A percentile compares a stretch with the other conserved stretches of the same genome.
phyloP scores from a whole-genome alignment of 2,888 invertebrate genomes.

The Orchesella flavescens region DNA sequence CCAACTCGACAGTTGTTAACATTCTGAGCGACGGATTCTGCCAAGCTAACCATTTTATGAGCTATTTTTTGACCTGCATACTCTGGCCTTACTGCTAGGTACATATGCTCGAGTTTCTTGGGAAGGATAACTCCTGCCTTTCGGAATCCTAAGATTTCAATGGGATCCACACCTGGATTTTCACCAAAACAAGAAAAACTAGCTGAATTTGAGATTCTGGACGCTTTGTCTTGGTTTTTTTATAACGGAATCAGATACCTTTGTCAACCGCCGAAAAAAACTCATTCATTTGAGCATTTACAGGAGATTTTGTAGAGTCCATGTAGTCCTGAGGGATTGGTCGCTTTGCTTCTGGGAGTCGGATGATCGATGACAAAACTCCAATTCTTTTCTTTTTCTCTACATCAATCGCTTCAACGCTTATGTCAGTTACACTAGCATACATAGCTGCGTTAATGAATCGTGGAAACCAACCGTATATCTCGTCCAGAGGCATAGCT shows the following conservation, averaged over 20 bases:
- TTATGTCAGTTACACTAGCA: constrained; percentile 24
- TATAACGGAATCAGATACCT: constrained; percentile 4
- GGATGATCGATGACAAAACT: constrained; percentile 15
- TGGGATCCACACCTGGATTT: constrained; percentile 14
- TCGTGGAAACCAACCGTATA: constrained; percentile 38
- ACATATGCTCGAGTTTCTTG: constrained; percentile 33
- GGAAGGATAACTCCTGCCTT: neutral
- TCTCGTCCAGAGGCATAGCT: constrained; percentile 16
- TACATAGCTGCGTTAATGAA: constrained; percentile 18
- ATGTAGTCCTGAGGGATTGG: neutral
- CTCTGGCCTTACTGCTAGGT: neutral
- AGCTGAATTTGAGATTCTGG: too few species aligned
- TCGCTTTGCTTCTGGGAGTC: neutral
- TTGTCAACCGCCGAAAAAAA: constrained; percentile 26
- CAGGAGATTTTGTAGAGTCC: constrained; percentile 5
- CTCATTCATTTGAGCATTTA: constrained; percentile 35
- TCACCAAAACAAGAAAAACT: neutral
- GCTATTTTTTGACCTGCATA: constrained; percentile 28
- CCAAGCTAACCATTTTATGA: constrained; percentile 6
- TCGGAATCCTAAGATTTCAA: neutral
- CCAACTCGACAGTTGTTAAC: constrained; percentile 30
- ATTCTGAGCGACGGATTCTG: constrained; percentile 34
- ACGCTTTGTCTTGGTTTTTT: too few species aligned
- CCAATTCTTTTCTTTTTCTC: constrained; percentile 11
- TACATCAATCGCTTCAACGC: constrained; percentile 42